phyloP scores from a whole-genome alignment of 2,113 vertebrate species.

The Rhinolophus sinicus region DNA sequence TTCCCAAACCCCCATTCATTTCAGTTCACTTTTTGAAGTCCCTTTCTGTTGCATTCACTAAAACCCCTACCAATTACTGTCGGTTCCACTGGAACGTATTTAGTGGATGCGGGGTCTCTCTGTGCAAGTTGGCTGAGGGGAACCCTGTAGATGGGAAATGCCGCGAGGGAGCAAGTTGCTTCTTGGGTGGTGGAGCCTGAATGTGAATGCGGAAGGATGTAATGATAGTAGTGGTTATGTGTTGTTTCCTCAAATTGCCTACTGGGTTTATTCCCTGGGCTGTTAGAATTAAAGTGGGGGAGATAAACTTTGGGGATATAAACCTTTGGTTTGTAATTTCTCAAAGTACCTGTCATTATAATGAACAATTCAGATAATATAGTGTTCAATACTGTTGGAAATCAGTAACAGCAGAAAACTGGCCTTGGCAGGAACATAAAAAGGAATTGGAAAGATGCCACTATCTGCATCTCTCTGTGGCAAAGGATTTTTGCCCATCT shows the following conservation, averaged over 20 bases:
- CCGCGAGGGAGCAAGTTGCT: slow-evolving; percentile 57
- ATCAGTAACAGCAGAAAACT: slow-evolving; percentile 37
- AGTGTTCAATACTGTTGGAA: slow-evolving; percentile 1
- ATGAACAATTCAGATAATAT: neutral
- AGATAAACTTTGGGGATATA: neutral
- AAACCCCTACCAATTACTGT: neutral
- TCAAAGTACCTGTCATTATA: slow-evolving; percentile 28
- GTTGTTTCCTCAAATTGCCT: slow-evolving; percentile 10
- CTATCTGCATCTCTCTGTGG: neutral
- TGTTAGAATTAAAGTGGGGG: slow-evolving; percentile 27
- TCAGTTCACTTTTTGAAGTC: slow-evolving; percentile 71
- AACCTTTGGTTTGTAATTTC: slow-evolving; percentile 48
- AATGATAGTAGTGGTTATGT: neutral
- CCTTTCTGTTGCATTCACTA: slow-evolving; percentile 46
- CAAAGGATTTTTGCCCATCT: slow-evolving; percentile 55
- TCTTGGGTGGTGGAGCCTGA: slow-evolving; percentile 37
- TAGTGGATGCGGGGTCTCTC: slow-evolving; percentile 15
- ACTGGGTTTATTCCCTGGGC: neutral
- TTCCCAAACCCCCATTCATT: slow-evolving; percentile 14
- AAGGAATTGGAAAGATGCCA: slow-evolving; percentile 59
- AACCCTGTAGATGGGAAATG: slow-evolving; percentile 9
- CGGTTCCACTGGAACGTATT: slow-evolving; percentile 35
- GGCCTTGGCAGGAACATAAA: slow-evolving; percentile 33
- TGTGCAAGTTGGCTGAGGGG: slow-evolving; percentile 67
- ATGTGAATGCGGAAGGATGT: slow-evolving; percentile 12